Conservation (phyloP, 2,888 invertebrate species). For the Aleiodes alternator region DNA sequence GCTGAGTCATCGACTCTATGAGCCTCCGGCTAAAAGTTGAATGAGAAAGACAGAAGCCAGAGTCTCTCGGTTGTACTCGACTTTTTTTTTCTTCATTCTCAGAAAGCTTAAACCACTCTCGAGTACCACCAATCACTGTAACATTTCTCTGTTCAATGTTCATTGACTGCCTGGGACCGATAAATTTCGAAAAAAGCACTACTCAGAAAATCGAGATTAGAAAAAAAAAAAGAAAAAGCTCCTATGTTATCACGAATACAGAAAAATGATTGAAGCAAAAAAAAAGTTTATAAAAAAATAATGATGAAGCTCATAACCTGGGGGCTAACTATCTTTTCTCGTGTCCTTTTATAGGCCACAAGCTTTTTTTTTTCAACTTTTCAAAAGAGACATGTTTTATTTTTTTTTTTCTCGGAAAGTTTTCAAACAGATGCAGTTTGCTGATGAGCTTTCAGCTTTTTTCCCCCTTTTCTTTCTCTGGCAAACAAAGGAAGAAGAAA, state of each 20-base stretch:
- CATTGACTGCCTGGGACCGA: too few species aligned
- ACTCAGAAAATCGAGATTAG: too few species aligned
- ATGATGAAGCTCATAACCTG: constrained; percentile 12
- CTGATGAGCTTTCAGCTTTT: constrained; percentile 16
- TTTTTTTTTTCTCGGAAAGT: background rate
- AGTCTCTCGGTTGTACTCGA: background rate
- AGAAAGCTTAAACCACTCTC: background rate
- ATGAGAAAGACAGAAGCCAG: constrained; percentile 5
- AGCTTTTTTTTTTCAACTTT: background rate
- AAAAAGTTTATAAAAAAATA: background rate
- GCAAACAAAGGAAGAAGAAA: background rate
- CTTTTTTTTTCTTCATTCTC: background rate
- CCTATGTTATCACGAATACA: background rate
- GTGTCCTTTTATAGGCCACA: constrained; percentile 6
- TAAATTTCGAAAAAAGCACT: too few species aligned
- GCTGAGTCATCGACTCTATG: constrained; percentile 55
- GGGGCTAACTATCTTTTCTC: constrained; percentile 13
- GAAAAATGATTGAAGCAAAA: background rate
- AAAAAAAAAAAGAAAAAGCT: too few species aligned
- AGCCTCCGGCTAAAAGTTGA: constrained; percentile 8
- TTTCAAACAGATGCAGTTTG: constrained; percentile 25
- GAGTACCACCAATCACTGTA: too few species aligned
- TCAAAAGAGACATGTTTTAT: constrained; percentile 6
- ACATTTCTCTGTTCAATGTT: too few species aligned
- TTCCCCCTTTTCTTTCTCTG: background rate